Percentiles rank a stretch among this genome's conserved stretches.
Conservation (phyloP, 2,888 invertebrate genomes). For the Agrochola macilenta region DNA sequence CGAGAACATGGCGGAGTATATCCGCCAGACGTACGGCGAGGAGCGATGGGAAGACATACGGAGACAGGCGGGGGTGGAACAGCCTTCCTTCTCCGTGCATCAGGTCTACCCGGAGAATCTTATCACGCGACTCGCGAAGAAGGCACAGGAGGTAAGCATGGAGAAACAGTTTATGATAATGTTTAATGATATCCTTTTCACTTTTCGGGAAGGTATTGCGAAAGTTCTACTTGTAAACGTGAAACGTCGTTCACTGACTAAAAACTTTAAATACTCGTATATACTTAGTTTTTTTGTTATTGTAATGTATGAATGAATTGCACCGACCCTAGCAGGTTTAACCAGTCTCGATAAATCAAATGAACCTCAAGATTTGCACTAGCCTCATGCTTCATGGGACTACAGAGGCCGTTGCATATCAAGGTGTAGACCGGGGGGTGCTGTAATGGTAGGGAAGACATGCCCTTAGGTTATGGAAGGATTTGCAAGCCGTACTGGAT, state of each 20-base stretch:
- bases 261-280: not conserved
- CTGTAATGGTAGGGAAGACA: no score
- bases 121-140: conserved; percentile 95
- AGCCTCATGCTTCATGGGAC: no score
- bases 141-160: conserved; percentile 92
- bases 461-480: no score
- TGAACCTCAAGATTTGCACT: no score
- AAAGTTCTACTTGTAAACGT: not conserved
- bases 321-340: no score
- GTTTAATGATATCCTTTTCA: not conserved
- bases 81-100: conserved; percentile 96
- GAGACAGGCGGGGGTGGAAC: conserved; percentile 95
- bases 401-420: no score
- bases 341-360: no score
- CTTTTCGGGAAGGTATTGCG: not conserved
- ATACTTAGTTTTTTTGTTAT: not conserved
- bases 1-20: conserved; percentile 98
- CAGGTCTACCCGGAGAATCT: conserved; percentile 98
- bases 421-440: no score
- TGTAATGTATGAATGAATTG: no score
- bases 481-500: no score
- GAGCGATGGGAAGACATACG: conserved; percentile 98
- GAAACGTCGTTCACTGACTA: not conserved
- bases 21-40: conserved; percentile 98
- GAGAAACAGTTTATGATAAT: not conserved